A percentile compares a stretch with the other conserved stretches of the same genome.
phyloP scores from a whole-genome alignment of 2,113 vertebrate species.

The Psilopsiagon aurifrons region DNA sequence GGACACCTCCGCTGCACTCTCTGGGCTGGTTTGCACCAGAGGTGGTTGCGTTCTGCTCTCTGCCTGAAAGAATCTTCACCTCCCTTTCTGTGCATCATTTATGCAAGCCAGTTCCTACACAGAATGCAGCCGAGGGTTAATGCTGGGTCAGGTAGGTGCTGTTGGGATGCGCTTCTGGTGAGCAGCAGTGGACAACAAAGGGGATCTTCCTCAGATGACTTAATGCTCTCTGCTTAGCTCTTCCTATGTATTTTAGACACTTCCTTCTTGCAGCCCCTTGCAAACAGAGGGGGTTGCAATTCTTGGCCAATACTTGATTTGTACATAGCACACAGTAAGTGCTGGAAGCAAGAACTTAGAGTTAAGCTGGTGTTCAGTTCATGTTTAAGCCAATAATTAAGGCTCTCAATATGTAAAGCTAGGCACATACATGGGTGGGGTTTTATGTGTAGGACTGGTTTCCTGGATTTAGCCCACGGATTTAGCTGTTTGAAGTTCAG shows the following conservation, averaged over 20 bases:
- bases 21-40: not conserved
- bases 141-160: not conserved
- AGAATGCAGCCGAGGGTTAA: not conserved
- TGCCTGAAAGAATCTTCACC: not conserved
- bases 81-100: not conserved
- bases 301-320: not conserved
- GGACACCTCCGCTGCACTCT: not conserved
- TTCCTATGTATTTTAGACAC: accelerated
- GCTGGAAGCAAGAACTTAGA: not conserved
- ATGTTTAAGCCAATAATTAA: not conserved
- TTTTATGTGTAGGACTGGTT: not conserved
- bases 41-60: not conserved
- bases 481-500: not conserved
- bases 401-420: not conserved
- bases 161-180: not conserved
- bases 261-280: not conserved
- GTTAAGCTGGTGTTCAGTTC: not conserved
- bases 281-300: not conserved
- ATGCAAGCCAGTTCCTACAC: not conserved
- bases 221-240: not conserved
- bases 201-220: not conserved
- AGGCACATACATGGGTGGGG: not conserved
- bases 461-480: not conserved
- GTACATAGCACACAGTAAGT: not conserved
- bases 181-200: too few relatives aligned